Evolutionary conservation across 2,888 invertebrate genomes (phyloP), one percentile per base, ranked within the genome.

Genomic region (Gisinianus flammeolus): DNA sequence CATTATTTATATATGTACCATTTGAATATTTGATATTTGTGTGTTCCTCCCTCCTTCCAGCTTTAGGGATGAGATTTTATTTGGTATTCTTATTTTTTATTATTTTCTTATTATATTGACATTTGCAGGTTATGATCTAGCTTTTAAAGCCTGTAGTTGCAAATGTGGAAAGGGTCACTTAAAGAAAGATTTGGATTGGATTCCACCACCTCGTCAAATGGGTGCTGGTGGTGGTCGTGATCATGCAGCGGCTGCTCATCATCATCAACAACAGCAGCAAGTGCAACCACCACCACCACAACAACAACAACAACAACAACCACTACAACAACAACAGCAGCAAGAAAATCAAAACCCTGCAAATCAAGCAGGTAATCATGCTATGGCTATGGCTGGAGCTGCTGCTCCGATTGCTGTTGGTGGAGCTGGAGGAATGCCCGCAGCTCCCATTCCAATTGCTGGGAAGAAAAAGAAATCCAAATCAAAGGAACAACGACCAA

Each of bases 61-160:
- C n/a, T 10, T 58, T 10, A 5, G 6, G 5, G 4, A 58, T 22
- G n/a, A 19, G n/a, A 10, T 58, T 19, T 58, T 10, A 5, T 58
- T 10, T 58, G 24, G 6, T 24, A 10, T 58, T 58, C 5, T 22
- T 58, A 5, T 10, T 58, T 19, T 22, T 10, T 58, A 6, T 19
- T 6, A 58, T 10, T 58, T 12, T 35, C 19, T 58, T 10, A 10
- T 5, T 58, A 10, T 19, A 58, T 58, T 58, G 10, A 6, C 24
- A 10, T 58, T 58, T 19, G 16, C 35, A 22, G 97, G 97, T 75
- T 97, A 97, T 89, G 97, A 98, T 88, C 88, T 97, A 87, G 96
- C 96, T 8, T 97, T 93, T 88, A 97, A 96, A 86, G 96, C 95
- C 8, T 98, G 97, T 89, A 94, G 93, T 58, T 98, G 98, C 88